phyloP scores from a whole-genome alignment of 2,888 invertebrate species.

The Cataglyphis albicans region DNA sequence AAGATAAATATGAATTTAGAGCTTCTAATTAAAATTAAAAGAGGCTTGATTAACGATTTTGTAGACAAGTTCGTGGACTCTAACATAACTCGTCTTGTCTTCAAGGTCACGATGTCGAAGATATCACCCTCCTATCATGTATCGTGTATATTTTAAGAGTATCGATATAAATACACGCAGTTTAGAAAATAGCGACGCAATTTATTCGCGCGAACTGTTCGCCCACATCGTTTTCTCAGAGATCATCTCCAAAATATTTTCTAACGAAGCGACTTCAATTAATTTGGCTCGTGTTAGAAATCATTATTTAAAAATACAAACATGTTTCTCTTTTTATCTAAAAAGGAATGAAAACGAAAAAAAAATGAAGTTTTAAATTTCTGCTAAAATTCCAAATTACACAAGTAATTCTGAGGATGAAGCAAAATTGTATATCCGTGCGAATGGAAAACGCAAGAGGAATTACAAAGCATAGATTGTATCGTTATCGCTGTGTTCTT shows the following conservation, averaged over 20 bases:
- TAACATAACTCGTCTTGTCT: constrained; percentile 75
- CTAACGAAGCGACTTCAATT: constrained; percentile 54
- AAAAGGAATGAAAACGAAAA: not conserved
- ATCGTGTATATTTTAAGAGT: constrained; percentile 63
- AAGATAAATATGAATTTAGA: not conserved
- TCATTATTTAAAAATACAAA: constrained; percentile 29
- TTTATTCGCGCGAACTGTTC: constrained; percentile 53
- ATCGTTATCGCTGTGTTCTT: not conserved
- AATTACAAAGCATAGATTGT: not conserved
- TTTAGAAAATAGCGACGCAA: constrained; percentile 67
- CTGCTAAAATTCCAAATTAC: not conserved
- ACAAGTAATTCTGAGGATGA: not conserved
- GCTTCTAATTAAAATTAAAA: constrained; percentile 26
- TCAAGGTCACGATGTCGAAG: constrained; percentile 77
- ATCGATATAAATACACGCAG: constrained; percentile 74
- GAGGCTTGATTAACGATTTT: constrained; percentile 44
- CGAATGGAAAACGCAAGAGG: not conserved
- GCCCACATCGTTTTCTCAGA: constrained; percentile 46
- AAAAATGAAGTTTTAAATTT: not conserved
- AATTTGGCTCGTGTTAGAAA: constrained; percentile 36
- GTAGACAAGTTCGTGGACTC: constrained; percentile 76
- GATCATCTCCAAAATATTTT: constrained; percentile 45
- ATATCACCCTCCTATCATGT: constrained; percentile 57
- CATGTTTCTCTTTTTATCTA: not conserved
- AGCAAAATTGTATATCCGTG: not conserved